Percentiles rank a stretch among this genome's conserved stretches.
Evolutionary conservation across 2,888 invertebrate species (phyloP).

Genomic region (Chalcosyrphus nemorum): DNA sequence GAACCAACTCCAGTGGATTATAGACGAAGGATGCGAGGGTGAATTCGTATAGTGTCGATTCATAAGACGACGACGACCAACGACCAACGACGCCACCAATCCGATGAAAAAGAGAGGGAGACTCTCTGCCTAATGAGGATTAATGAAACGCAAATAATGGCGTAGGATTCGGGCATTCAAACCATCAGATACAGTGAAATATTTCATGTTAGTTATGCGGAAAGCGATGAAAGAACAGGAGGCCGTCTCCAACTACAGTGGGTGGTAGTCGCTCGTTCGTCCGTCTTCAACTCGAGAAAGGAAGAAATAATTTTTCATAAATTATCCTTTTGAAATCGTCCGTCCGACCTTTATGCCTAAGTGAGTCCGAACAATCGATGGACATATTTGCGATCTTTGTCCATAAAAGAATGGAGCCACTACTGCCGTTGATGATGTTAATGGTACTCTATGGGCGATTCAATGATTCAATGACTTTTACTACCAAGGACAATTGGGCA

Average conservation of each 20-base stretch:
- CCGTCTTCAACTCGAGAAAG: no score
- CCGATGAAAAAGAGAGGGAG: not conserved
- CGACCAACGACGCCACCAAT: not conserved
- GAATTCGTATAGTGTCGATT: slow-evolving; percentile 14
- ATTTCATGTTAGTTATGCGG: slow-evolving; percentile 33
- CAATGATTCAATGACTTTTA: slow-evolving; percentile 43
- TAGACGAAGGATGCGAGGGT: not conserved
- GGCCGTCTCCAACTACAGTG: not conserved
- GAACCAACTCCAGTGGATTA: slow-evolving; percentile 61
- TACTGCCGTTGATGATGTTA: slow-evolving; percentile 2
- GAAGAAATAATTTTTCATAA: slow-evolving; percentile 65
- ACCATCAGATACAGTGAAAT: slow-evolving; percentile 67
- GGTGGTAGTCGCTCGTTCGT: no score
- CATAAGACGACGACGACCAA: slow-evolving; percentile 18
- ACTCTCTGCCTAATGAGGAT: slow-evolving; percentile 68
- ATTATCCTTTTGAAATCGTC: slow-evolving; percentile 62
- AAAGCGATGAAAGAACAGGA: slow-evolving; percentile 30
- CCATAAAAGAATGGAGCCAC: slow-evolving; percentile 13
- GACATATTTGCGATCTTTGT: slow-evolving; percentile 47
- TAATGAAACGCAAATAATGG: slow-evolving; percentile 71
- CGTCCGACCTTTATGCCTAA: slow-evolving; percentile 41
- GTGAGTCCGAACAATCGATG: slow-evolving; percentile 46
- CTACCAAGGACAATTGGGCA: slow-evolving; percentile 8
- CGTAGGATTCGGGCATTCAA: slow-evolving; percentile 49
- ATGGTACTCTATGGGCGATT: slow-evolving; percentile 9